Evolutionary conservation across 2,888 invertebrate species (phyloP).

Genomic region (Athalia rosae): DNA sequence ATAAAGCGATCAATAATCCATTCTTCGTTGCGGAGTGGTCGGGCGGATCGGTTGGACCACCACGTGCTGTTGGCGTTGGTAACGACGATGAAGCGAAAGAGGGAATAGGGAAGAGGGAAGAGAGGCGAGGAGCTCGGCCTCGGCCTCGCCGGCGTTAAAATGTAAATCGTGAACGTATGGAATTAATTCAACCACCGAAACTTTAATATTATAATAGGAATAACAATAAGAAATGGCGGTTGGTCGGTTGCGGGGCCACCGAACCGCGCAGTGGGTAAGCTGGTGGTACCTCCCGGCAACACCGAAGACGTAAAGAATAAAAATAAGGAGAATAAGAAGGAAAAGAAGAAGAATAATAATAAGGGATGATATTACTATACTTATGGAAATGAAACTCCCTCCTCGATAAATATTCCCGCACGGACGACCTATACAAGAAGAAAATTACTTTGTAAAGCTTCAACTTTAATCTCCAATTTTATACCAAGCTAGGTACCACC

Average conservation of each 20-base stretch:
- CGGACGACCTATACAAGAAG: background rate
- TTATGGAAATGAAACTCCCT: constrained; percentile 68
- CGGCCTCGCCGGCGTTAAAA: constrained; percentile 55
- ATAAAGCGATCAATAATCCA: constrained; percentile 22
- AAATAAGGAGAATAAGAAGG: background rate
- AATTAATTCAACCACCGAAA: constrained; percentile 59
- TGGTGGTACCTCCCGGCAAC: background rate
- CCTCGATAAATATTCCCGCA: constrained; percentile 31
- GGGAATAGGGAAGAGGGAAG: background rate
- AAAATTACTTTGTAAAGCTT: constrained; percentile 1
- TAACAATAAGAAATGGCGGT: constrained; percentile 34
- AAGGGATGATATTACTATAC: constrained; percentile 59
- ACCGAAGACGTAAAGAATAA: background rate
- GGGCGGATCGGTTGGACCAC: too few relatives aligned
- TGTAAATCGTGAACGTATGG: constrained; percentile 63
- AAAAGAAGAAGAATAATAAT: background rate
- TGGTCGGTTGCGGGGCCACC: background rate
- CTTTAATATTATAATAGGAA: constrained; percentile 66
- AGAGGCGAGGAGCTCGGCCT: background rate
- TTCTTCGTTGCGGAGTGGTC: background rate
- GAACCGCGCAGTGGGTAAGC: background rate
- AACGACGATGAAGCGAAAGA: too few relatives aligned
- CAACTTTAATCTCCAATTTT: background rate
- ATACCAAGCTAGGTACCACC: background rate
- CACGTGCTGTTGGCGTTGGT: too few relatives aligned